Percentiles rank a stretch among this genome's conserved stretches.
Conservation (phyloP, 2,797 vertebrate species). For the Acipenser transmontanus region DNA sequence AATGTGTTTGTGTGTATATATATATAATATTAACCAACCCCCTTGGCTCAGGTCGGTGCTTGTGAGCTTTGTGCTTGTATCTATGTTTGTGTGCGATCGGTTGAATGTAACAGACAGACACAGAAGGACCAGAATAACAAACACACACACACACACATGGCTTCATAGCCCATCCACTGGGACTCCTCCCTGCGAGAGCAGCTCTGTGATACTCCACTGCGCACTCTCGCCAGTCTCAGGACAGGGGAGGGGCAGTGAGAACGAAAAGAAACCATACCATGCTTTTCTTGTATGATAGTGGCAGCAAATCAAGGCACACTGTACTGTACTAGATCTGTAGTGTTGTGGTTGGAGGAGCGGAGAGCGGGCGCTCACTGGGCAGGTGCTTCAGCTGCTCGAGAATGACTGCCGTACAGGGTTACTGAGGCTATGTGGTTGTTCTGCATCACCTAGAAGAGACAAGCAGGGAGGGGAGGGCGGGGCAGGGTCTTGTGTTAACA, state of each 20-base stretch:
- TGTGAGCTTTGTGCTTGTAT: slow-evolving; percentile 1
- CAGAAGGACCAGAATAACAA: slow-evolving; percentile 1
- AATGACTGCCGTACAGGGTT: slow-evolving; percentile 80
- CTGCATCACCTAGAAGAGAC: slow-evolving; percentile 85
- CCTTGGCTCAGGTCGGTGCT: slow-evolving; percentile 29
- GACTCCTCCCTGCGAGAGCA: too few relatives aligned
- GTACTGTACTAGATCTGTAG: slow-evolving; percentile 48
- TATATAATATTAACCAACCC: not conserved
- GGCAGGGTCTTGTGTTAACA: too few relatives aligned
- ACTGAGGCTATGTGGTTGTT: slow-evolving; percentile 98
- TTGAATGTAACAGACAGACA: slow-evolving; percentile 16
- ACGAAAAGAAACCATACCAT: slow-evolving; percentile 31
- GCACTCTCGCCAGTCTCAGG: not conserved
- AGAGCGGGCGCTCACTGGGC: slow-evolving; percentile 66
- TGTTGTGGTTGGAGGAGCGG: slow-evolving; percentile 38
- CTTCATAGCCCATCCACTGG: slow-evolving; percentile 24
- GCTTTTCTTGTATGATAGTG: slow-evolving; percentile 45
- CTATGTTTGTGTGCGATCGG: slow-evolving; percentile 27
- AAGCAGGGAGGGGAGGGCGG: too few relatives aligned
- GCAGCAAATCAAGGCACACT: slow-evolving; percentile 65
- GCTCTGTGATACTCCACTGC: too few relatives aligned
- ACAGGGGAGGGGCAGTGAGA: slow-evolving; percentile 29
- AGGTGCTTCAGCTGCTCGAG: slow-evolving; percentile 65
- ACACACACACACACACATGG: slow-evolving; percentile 13
- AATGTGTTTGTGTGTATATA: slow-evolving; percentile 23